Base-by-base conservation (phyloP, 1,140 invertebrate species). In the Schlechtendalia chinensis region DNA sequence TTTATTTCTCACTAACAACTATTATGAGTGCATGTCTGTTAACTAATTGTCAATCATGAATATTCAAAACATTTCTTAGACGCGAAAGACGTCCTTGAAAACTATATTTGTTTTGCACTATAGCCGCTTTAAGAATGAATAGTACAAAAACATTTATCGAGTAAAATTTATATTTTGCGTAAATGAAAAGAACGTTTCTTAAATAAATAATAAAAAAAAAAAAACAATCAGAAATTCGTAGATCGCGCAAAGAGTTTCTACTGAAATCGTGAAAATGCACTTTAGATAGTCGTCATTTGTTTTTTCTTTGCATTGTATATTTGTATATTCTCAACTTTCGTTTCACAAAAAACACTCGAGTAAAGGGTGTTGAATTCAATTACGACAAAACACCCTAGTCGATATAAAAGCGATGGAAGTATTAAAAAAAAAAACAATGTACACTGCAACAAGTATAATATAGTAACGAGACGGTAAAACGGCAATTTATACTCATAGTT, bases 311-410 rank as follows among this genome's bases (percentile, higher is more conserved):
- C 8, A 2, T 50, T 63, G 32, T 39, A 16, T 54, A 6, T 72
- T 29, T 50, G 14, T 79, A 79, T 61, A 50, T 47, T 50, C 17
- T 50, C 17, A 50, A 50, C 58, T 79, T 61, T 47, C 14, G 32
- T 77, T 77, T 77, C 8, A 12, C 6, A 61, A 61, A 22, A 61
- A 77, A 24, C 75, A 79, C 58, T 79, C 47, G 32, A 63, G 45
- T 29, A 63, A 77, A 77, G 74, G 74, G 32, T 24, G 54, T 59
- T 59, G 56, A 77, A 77, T 77, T 75, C 29, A 77, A 77, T 59
- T 59, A 77, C 56, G 14, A 63, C n/a, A 50, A 79, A 63, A 63
- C 39, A 61, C 24, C 17, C 24, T 11, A 53, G 2, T 5, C n/a
- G 24, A 27, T 19, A 45, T n/a, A 45, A 77, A 77, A 77, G 32